These are phyloP conservation scores for Zootoca vivipara DNA, from an alignment of 2,113 vertebrate species.

Conservation along the genomic window DNA sequence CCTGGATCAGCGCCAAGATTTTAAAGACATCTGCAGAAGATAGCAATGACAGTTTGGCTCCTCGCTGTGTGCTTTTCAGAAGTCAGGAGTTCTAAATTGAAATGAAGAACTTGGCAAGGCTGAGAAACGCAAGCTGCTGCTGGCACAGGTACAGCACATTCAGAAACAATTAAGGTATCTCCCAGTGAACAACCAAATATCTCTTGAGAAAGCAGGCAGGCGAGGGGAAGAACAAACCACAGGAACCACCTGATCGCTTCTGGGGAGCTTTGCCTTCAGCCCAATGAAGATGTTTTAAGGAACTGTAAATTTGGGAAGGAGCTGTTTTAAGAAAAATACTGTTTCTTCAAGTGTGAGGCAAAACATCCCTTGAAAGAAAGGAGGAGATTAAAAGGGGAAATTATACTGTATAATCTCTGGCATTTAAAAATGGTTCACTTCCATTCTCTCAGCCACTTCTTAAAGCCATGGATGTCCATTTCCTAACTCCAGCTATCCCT, in stretches of 20 bases:
- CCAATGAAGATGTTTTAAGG: not conserved
- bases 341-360: not conserved
- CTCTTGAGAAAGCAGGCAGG: not conserved
- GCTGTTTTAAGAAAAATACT: not conserved
- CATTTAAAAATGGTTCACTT: not conserved
- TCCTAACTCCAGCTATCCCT: no score
- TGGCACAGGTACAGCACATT: not conserved
- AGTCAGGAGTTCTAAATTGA: slow-evolving; percentile 1
- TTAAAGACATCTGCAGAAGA: slow-evolving; percentile 16
- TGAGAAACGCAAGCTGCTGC: not conserved
- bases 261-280: not conserved
- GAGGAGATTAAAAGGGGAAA: not conserved
- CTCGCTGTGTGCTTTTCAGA: not conserved
- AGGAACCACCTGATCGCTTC: accelerated
- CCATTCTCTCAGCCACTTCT: not conserved
- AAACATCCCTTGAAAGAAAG: not conserved
- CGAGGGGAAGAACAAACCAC: not conserved
- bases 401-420: not conserved
- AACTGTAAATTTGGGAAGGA: not conserved
- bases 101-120: not conserved
- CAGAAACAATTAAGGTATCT: not conserved
- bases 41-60: not conserved
- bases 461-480: no score
- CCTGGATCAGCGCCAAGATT: not conserved
- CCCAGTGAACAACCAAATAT: not conserved